These are phyloP conservation scores for Allophyes oxyacanthae DNA, from an alignment of 2,888 invertebrate genomes.

Conservation along the genomic window DNA sequence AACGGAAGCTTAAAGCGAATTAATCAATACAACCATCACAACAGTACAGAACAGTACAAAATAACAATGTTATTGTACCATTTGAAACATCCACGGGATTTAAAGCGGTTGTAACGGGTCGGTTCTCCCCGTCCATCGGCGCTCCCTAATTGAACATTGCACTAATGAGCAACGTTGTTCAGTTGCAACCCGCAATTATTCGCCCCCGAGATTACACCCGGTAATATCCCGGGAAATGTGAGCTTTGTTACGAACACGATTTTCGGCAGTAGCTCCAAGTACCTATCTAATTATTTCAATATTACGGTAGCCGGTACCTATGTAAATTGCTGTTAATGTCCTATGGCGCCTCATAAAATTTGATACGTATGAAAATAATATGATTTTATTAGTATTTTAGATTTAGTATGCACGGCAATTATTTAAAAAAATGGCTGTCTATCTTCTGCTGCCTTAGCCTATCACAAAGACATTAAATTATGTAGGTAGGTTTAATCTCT, in stretches of 20 bases:
- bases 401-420: not conserved
- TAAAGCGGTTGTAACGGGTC: constrained; percentile 65
- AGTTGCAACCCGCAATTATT: constrained; percentile 84
- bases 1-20: constrained; percentile 49
- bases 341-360: constrained; percentile 37
- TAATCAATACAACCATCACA: constrained; percentile 49
- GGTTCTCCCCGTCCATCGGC: constrained; percentile 68
- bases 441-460: no score
- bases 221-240: constrained; percentile 78
- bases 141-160: constrained; percentile 86
- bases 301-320: constrained; percentile 53
- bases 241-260: constrained; percentile 70
- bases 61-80: constrained; percentile 63
- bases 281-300: constrained; percentile 64
- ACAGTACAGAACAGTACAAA: constrained; percentile 42
- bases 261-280: constrained; percentile 65
- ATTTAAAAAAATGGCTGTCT: not conserved
- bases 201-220: constrained; percentile 79
- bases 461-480: no score
- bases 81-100: constrained; percentile 58
- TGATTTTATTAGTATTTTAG: constrained; percentile 37
- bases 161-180: constrained; percentile 87
- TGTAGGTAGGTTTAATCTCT: no score
- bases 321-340: constrained; percentile 47
- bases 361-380: constrained; percentile 32